Conservation (phyloP, 2,888 invertebrate genomes). For the Eristalis intricaria region DNA sequence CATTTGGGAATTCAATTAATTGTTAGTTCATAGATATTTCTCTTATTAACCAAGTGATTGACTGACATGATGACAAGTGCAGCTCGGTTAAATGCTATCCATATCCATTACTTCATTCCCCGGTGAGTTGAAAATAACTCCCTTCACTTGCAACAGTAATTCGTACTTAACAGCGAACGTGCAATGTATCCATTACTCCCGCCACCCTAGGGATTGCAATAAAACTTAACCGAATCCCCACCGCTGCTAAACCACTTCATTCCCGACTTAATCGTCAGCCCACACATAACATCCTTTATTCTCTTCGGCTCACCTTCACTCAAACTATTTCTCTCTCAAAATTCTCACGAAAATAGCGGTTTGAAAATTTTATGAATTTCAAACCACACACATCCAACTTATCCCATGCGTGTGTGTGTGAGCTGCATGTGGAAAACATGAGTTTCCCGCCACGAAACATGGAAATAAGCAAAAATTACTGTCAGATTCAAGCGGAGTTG, state of each 20-base stretch:
- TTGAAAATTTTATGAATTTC: conserved; percentile 58
- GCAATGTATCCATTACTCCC: no score
- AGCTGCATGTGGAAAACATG: conserved; percentile 22
- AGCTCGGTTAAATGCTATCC: background rate
- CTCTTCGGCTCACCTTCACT: background rate
- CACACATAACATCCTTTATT: conserved; percentile 7
- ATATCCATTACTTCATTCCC: background rate
- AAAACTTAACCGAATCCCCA: conserved; percentile 11
- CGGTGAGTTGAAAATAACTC: background rate
- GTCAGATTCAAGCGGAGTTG: conserved; percentile 18
- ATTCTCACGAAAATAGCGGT: conserved; percentile 57
- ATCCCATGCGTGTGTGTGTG: conserved; percentile 4
- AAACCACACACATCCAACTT: conserved; percentile 10
- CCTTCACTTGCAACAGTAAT: no score
- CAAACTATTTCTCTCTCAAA: conserved; percentile 43
- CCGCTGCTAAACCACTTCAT: background rate
- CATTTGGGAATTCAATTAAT: background rate
- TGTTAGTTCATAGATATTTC: no score
- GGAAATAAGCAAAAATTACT: conserved; percentile 47
- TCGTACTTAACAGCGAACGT: no score
- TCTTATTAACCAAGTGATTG: background rate
- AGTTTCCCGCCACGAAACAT: conserved; percentile 51
- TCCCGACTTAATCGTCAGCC: conserved; percentile 48
- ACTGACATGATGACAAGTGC: background rate
- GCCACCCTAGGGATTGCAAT: conserved; percentile 5